These are phyloP conservation scores for Litocranius walleri DNA, from an alignment of 2,113 vertebrate species.

Conservation along the genomic window DNA sequence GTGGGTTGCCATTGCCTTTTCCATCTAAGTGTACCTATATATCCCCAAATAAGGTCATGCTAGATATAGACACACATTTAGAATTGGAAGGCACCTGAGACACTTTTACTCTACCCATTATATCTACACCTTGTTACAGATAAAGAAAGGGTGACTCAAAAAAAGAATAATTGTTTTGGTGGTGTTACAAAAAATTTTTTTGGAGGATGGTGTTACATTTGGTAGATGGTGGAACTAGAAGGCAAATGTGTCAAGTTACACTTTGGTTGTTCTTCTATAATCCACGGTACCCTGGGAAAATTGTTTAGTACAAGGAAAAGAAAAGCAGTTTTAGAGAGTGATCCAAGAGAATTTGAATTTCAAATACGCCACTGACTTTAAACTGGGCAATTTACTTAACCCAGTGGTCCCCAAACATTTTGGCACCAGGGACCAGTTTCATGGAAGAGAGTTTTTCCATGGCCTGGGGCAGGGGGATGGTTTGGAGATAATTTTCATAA, in stretches of 20 bases:
- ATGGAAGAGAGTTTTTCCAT: background rate
- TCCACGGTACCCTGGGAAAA: background rate
- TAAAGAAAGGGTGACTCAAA: background rate
- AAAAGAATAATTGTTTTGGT: background rate
- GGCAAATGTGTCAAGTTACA: background rate
- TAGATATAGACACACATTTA: background rate
- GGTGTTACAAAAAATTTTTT: background rate
- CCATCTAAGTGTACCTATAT: background rate
- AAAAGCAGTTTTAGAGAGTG: background rate
- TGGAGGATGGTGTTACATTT: background rate
- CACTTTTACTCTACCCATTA: background rate
- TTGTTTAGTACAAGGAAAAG: background rate
- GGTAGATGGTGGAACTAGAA: background rate
- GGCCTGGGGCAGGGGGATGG: background rate
- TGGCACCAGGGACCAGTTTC: background rate
- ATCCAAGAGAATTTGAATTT: background rate
- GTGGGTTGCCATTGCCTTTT: no score
- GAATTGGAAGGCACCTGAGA: background rate
- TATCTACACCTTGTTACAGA: background rate
- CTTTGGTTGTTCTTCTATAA: background rate
- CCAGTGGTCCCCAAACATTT: background rate
- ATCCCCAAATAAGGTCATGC: background rate
- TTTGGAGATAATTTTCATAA: background rate
- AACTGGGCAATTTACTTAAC: background rate
- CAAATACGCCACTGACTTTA: background rate